Percentiles rank a stretch among this genome's conserved stretches.
These are phyloP conservation scores for Malachius bipustulatus DNA, from an alignment of 2,888 invertebrate genomes.

Conservation along the genomic window DNA sequence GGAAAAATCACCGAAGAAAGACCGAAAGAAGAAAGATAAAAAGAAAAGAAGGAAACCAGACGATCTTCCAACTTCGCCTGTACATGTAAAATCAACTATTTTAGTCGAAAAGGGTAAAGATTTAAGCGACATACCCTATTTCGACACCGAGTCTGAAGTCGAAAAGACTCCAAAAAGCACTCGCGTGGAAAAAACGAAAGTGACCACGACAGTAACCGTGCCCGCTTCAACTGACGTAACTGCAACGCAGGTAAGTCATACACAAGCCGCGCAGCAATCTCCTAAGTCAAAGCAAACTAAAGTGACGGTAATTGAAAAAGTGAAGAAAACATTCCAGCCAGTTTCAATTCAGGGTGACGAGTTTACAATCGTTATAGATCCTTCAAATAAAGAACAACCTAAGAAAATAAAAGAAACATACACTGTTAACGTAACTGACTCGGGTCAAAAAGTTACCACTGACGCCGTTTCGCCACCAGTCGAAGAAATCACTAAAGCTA, in stretches of 20 bases:
- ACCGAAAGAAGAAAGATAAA: slow-evolving; percentile 25
- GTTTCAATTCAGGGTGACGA: slow-evolving; percentile 30
- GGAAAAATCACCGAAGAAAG: slow-evolving; percentile 31
- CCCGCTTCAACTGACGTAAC: slow-evolving; percentile 14
- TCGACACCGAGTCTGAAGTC: no score
- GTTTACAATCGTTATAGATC: slow-evolving; percentile 30
- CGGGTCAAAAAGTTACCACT: slow-evolving; percentile 23
- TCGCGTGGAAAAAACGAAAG: slow-evolving; percentile 15
- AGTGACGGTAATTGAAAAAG: slow-evolving; percentile 27
- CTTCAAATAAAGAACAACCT: slow-evolving; percentile 25
- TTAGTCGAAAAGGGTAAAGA: slow-evolving; percentile 25
- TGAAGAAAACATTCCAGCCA: slow-evolving; percentile 30
- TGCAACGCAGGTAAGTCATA: slow-evolving; percentile 11
- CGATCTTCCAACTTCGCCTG: slow-evolving; percentile 22
- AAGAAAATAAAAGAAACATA: slow-evolving; percentile 26
- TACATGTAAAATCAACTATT: slow-evolving; percentile 29
- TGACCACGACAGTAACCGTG: no score
- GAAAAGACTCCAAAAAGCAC: slow-evolving; percentile 27
- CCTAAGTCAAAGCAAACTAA: slow-evolving; percentile 20
- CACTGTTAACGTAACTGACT: slow-evolving; percentile 27
- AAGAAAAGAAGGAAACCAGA: slow-evolving; percentile 22
- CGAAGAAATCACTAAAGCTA: slow-evolving; percentile 20
- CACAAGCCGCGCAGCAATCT: slow-evolving; percentile 13
- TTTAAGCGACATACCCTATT: slow-evolving; percentile 31
- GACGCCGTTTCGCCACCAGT: slow-evolving; percentile 24